Base-by-base conservation (phyloP, 2,797 vertebrate genomes). In the Carduelis carduelis region DNA sequence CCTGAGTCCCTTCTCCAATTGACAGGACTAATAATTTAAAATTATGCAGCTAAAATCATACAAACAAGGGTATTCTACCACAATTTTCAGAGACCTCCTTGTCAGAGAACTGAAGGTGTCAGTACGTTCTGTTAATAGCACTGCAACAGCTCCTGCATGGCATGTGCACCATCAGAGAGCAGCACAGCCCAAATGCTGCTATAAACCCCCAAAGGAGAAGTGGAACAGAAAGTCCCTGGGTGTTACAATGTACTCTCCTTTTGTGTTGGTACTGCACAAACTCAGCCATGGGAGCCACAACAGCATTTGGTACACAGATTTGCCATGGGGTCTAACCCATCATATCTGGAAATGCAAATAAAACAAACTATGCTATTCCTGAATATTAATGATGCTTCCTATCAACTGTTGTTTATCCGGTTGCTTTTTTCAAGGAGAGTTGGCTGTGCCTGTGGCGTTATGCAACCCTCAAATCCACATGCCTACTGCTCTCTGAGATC, bases 381-480 rank as follows among this genome's bases (percentile, higher is more conserved):
- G 35, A 76, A 60, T 49, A 81, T 10, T 87, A 83, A 84, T 3
- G 46, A 77, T 16, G 61, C 44, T 80, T 84, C 84, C 79, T 41
- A 84, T 81, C 72, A 83, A 76, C 47, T 93, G 63, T 8, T 94
- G 72, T 86, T 90, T 87, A 94, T 77, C 76, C 1, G 0, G 37
- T 3, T 84, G 69, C 43, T 80, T 83, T 90, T 86, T 61, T 32
- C 85, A 87, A 88, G 89, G 63, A 6, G 89, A 88, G 63, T 2
- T 79, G 78, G 85, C 91, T 70, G 53, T 60, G 69, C 76, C 82
- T 39, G 56, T 28, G 71, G 23, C 6, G 19, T 96, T 96, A 96
- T n/a, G 61, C 89, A 97, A 96, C 76, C 47, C 57, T 74, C 47
- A 95, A 88, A 94, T 83, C 87, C 91, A 88, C 72, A 69, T 35